Evolutionary conservation across 2,888 invertebrate genomes (phyloP).

Genomic region (Agrochola macilenta): DNA sequence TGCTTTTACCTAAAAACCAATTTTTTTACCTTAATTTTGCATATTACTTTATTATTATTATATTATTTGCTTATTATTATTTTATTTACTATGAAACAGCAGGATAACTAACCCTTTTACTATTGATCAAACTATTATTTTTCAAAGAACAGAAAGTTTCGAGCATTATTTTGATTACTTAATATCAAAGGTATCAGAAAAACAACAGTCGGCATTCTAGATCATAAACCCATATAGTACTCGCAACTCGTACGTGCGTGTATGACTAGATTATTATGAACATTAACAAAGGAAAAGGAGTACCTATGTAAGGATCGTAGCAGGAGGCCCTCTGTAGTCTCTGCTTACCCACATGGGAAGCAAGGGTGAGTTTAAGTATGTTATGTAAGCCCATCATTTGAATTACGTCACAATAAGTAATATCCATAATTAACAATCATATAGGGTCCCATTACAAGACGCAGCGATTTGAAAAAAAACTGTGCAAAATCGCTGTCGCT

Average conservation of each 20-base stretch:
- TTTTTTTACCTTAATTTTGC: no score
- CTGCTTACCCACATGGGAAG: background rate
- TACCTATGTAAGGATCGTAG: background rate
- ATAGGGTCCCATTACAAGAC: background rate
- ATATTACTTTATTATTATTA: no score
- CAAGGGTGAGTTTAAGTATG: background rate
- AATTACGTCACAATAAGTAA: background rate
- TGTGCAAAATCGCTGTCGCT: constrained; percentile 45
- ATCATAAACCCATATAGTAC: background rate
- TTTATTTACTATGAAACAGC: background rate
- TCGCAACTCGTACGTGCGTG: background rate
- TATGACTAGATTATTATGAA: background rate
- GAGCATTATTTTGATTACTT: background rate
- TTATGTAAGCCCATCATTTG: background rate
- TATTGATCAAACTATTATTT: background rate
- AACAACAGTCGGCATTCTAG: background rate
- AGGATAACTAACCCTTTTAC: background rate
- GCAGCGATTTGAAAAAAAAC: background rate
- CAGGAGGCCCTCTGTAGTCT: background rate
- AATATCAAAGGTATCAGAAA: background rate
- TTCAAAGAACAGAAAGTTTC: background rate
- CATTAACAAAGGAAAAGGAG: background rate
- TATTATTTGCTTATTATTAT: no score
- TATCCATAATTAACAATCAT: background rate
- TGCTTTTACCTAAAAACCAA: background rate